Evolutionary conservation across 2,797 vertebrate species (phyloP), one percentile per base, ranked within the genome.

Genomic region (Amniataba percoides): DNA sequence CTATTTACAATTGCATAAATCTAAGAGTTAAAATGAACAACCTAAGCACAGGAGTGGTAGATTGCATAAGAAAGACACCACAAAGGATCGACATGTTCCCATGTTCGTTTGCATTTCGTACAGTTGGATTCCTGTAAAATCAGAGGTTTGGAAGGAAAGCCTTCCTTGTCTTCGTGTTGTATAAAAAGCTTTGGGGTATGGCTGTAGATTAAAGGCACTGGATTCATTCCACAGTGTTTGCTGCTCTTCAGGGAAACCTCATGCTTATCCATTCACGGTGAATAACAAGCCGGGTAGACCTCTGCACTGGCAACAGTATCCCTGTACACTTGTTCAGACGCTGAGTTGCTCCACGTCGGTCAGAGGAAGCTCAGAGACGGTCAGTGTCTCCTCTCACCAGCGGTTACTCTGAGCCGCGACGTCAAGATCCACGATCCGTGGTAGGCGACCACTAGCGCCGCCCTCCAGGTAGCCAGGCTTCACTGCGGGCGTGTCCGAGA

Each of bases 371-470:
- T 53, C 52, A 19, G 39, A 66, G 71, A 40, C 18, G 25, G 25
- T 18, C 25, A 43, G n/a, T 3, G 0, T 73, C 45, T 68, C 43
- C 0, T 52, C 42, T 96, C 93, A 95, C 95, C 95, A 96, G 80
- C 70, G 88, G 83, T 91, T 92, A 74, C 92, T 95, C 81, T 93
- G 93, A 75, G 91, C 83, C 53, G 91, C 87, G 1, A 77, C 66
- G 9, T 96, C 94, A 12, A 93, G 67, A 51, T 94, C 95, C 85
- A 91, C 68, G 68, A 95, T 95, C 55, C 92, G 89, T 18, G 95
- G 95, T 11, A 96, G 94, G 48, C 96, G 87, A 4, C 96, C 95
- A 53, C 96, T 96, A 0, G 95, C 96, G 0, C 96, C 96, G 0
- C 96, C 96, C 46, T 96, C 95, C 80, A 96, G 89, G 77, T 95